These are phyloP conservation scores for Thaumetopoea pityocampa DNA, from an alignment of 1,140 invertebrate genomes.

Conservation along the genomic window DNA sequence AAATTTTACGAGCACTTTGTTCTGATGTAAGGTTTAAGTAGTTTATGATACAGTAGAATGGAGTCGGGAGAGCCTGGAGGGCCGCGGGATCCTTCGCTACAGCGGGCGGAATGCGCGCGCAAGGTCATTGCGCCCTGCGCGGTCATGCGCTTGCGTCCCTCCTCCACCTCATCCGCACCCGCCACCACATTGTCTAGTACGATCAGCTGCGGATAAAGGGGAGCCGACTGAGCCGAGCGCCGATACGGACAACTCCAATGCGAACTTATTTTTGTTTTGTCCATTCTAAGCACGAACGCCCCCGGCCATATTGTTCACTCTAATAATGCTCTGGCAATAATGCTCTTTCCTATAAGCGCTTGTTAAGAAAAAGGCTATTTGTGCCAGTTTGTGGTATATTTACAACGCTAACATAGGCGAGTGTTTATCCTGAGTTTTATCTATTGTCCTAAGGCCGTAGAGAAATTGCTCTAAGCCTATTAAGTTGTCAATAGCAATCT, in stretches of 20 bases:
- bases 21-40: constrained; percentile 14
- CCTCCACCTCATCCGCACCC: constrained; percentile 30
- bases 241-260: constrained; percentile 63
- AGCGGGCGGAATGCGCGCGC: constrained; percentile 66
- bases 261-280: constrained; percentile 55
- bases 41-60: constrained; percentile 29
- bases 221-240: constrained; percentile 50
- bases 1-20: constrained; percentile 15
- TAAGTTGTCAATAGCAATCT: constrained; percentile 1
- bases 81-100: constrained; percentile 59
- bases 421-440: constrained; percentile 40
- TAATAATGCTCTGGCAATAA: too few relatives aligned
- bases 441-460: constrained; percentile 8
- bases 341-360: constrained; percentile 49
- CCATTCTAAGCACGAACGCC: constrained; percentile 44
- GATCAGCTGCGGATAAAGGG: constrained; percentile 66
- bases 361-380: constrained; percentile 40
- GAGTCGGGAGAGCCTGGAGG: constrained; percentile 39
- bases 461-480: constrained; percentile 11
- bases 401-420: constrained; percentile 44
- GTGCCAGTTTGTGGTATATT: constrained; percentile 44
- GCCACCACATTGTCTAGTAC: constrained; percentile 62
- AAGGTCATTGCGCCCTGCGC: constrained; percentile 73
- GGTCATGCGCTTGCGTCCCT: constrained; percentile 62
- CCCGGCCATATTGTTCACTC: constrained; percentile 48